Percentiles rank a stretch among this genome's conserved stretches.
These are phyloP conservation scores for Agapetus fuscipes DNA, from an alignment of 2,888 invertebrate genomes.

Conservation along the genomic window DNA sequence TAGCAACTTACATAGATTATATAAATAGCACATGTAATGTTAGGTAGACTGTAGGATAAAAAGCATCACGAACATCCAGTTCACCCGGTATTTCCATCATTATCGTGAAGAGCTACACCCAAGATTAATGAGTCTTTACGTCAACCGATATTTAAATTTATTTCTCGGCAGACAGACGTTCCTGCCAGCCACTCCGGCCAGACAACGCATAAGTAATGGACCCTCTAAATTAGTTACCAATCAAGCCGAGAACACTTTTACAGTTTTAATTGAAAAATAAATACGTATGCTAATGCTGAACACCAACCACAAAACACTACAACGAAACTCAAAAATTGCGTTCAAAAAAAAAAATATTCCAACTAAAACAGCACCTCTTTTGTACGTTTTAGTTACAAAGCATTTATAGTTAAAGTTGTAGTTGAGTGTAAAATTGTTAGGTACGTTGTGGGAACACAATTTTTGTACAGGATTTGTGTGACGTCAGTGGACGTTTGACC, in stretches of 20 bases:
- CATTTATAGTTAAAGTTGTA: no score
- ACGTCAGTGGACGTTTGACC: background rate
- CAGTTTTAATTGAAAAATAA: slow-evolving; percentile 20
- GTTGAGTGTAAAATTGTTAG: background rate
- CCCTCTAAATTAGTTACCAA: slow-evolving; percentile 18
- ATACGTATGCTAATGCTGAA: slow-evolving; percentile 13
- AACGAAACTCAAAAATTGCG: no score
- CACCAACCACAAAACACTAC: no score
- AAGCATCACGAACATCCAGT: no score
- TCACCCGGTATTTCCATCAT: background rate
- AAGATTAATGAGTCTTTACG: slow-evolving; percentile 19
- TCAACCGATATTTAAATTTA: slow-evolving; percentile 20
- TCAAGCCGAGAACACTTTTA: slow-evolving; percentile 13
- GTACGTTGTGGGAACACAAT: background rate
- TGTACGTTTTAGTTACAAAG: no score
- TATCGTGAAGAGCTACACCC: background rate
- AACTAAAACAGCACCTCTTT: no score
- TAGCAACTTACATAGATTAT: no score
- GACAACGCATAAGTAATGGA: slow-evolving; percentile 14
- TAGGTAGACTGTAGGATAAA: no score
- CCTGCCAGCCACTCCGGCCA: slow-evolving; percentile 4
- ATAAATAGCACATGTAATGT: no score
- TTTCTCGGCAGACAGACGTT: slow-evolving; percentile 13
- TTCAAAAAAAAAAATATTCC: no score
- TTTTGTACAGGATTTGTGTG: background rate